Evolutionary conservation across 2,797 vertebrate genomes (phyloP), one percentile per base, ranked within the genome.

Genomic region (Acrossocheilus fasciatus): DNA sequence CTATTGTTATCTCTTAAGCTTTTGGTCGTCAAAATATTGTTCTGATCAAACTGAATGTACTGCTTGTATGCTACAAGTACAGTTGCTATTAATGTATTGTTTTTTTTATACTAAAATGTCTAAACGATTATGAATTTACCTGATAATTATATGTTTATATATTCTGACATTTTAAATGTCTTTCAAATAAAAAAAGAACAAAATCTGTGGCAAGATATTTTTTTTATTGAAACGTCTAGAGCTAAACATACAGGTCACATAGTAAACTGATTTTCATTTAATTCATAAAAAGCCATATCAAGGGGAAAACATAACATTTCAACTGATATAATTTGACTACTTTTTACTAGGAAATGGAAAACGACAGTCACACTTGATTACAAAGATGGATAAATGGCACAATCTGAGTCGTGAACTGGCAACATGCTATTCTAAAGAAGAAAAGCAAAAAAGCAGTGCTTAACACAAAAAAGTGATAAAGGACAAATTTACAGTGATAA

Each of bases 401-500:
- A 75, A 85, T 80, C 39, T 72, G 68, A 78, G 45, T 76, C 68
- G 68, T 83, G 26, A 68, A 59, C 62, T 80, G 66, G 59, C 80
- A 64, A 30, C 10, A 23, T 26, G 70, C 54, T 78, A 84, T 70
- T 34, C 34, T 86, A 87, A 26, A 72, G 43, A 85, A 87, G 36
- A 66, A 59, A 72, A 74, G 20, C 68, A 87, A 30, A 66, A 59
- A 72, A 73, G 20, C 62, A 76, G 81, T 84, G 73, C 74, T 85
- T 47, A 75, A 41, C 45, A 39, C 59, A 45, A 50, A 68, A 77
- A 50, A 72, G 7, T 54, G 20, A 62, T 45, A 57, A 78, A 82
- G 59, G 41, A 43, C 43, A 73, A 15, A 75, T 84, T 59, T 88
- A 89, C 83, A 90, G 57, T n/a, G 82, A 87, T 82, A 80, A 68